Evolutionary conservation across 2,797 vertebrate species (phyloP).

Genomic region (Pachyuromys duprasi): DNA sequence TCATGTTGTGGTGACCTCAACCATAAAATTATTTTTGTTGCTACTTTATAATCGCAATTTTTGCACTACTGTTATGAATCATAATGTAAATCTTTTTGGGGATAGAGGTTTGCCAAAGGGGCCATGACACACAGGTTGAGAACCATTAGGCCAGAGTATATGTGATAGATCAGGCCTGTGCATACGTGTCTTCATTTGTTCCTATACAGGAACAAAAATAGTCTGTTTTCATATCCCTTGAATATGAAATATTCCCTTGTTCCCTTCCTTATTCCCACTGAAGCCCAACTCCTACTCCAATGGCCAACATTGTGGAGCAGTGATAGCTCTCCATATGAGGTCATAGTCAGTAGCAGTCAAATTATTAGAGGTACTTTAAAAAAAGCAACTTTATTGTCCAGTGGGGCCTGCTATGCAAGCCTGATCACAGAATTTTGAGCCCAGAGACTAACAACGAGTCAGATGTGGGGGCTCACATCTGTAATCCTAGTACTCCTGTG

Average conservation of each 20-base stretch:
- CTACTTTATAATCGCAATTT: not conserved
- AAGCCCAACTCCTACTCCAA: not conserved
- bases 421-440: not conserved
- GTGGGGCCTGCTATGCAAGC: not conserved
- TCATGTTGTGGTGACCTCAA: not conserved
- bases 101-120: not conserved
- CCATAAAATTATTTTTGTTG: not conserved
- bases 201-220: not conserved
- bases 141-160: not conserved
- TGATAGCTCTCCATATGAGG: not conserved
- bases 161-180: not conserved
- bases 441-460: not conserved
- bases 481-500: not conserved
- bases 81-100: not conserved
- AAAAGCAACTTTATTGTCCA: not conserved
- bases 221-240: not conserved
- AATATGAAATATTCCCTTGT: not conserved
- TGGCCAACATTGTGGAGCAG: not conserved
- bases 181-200: not conserved
- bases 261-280: not conserved
- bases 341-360: not conserved
- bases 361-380: not conserved
- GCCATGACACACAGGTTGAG: not conserved
- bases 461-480: not conserved
- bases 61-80: not conserved